phyloP scores from a whole-genome alignment of 2,113 vertebrate species.

The Zosterops pallidus region DNA sequence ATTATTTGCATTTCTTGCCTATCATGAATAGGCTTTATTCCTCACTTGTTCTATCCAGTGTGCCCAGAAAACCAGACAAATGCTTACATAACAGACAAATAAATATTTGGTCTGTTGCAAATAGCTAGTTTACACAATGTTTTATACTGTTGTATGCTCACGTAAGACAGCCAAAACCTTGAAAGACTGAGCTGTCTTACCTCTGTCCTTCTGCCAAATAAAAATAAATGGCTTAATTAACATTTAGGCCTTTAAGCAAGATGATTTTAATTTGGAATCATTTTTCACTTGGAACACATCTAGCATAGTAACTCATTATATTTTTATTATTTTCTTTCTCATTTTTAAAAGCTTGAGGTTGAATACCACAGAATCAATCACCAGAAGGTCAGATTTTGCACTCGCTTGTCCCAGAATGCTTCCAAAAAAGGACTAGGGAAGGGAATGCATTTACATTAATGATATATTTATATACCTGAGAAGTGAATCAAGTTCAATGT shows the following conservation, averaged over 20 bases:
- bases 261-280: neutral
- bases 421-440: neutral
- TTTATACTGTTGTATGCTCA: neutral
- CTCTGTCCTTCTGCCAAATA: neutral
- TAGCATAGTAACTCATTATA: neutral
- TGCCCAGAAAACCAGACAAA: neutral
- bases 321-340: neutral
- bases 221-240: neutral
- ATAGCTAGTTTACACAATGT: neutral
- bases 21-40: neutral
- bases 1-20: neutral
- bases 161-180: neutral
- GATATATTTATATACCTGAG: neutral
- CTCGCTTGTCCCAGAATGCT: neutral
- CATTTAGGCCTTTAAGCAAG: neutral
- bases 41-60: neutral
- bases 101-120: constrained; percentile 40
- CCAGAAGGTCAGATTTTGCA: neutral
- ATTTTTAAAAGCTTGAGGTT: neutral
- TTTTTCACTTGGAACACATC: neutral
- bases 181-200: neutral
- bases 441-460: neutral
- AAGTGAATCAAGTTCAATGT: neutral
- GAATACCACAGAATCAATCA: neutral
- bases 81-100: constrained; percentile 7